These are phyloP conservation scores for Taurulus bubalis DNA, from an alignment of 2,113 vertebrate species.

Conservation along the genomic window DNA sequence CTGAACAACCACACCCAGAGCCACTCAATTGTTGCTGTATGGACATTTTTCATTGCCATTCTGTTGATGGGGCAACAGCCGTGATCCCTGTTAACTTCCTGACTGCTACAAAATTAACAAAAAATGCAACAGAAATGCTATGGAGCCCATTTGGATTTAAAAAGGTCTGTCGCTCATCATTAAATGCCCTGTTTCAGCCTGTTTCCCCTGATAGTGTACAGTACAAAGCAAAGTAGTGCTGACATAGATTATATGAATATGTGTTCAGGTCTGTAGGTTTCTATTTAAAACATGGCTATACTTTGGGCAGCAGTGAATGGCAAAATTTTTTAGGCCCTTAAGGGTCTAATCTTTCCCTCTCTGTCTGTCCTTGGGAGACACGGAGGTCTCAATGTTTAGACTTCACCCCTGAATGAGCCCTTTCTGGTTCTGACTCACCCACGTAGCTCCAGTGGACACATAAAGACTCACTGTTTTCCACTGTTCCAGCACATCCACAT, in stretches of 20 bases:
- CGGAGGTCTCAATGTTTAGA: constrained; percentile 71
- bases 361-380: constrained; percentile 49
- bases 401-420: constrained; percentile 71
- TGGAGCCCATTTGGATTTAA: neutral
- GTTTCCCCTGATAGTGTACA: neutral
- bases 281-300: neutral
- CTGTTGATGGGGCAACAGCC: neutral
- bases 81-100: neutral
- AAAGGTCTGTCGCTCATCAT: constrained; percentile 20
- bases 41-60: neutral
- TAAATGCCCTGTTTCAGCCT: constrained; percentile 6
- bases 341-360: constrained; percentile 43
- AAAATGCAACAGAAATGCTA: neutral
- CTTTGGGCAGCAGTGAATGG: constrained; percentile 9
- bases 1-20: constrained; percentile 73
- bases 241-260: neutral
- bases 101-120: neutral
- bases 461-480: constrained; percentile 74
- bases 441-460: constrained; percentile 58
- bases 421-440: constrained; percentile 76
- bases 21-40: constrained; percentile 37
- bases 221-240: constrained; percentile 11
- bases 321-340: constrained; percentile 29
- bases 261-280: constrained; percentile 18
- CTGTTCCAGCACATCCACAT: constrained; percentile 62